Conservation (phyloP, 2,888 invertebrate genomes). For the Chrysolina americana region DNA sequence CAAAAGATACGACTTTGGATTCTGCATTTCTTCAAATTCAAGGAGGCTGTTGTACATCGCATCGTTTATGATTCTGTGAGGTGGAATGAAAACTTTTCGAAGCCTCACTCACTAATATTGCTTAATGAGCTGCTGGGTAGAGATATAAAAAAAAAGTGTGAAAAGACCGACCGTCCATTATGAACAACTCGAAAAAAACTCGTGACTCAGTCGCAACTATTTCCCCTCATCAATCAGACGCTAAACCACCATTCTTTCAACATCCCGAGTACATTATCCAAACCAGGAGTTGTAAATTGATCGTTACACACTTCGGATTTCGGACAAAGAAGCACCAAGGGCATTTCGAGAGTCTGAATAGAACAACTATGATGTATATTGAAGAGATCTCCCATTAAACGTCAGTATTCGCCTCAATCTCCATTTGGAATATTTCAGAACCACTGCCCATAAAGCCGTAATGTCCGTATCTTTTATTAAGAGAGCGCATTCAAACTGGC, state of each 20-base stretch:
- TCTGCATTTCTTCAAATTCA: too few species aligned
- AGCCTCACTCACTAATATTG: neutral
- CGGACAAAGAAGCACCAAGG: conserved; percentile 28
- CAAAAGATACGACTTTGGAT: too few species aligned
- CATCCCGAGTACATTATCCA: conserved; percentile 34
- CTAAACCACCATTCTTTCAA: conserved; percentile 14
- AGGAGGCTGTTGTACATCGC: neutral
- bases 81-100: neutral
- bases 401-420: conserved; percentile 29
- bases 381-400: conserved; percentile 32
- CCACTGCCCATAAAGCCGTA: neutral
- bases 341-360: conserved; percentile 34
- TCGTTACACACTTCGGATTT: conserved; percentile 29
- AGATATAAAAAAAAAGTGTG: conserved; percentile 4
- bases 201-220: conserved; percentile 14
- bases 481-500: conserved; percentile 35
- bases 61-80: neutral
- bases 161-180: neutral
- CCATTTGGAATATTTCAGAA: conserved; percentile 30
- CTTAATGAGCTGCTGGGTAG: conserved; percentile 5
- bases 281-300: conserved; percentile 35
- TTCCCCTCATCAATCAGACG: conserved; percentile 32
- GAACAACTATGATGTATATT: conserved; percentile 36
- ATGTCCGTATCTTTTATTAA: conserved; percentile 23
- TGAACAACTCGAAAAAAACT: neutral